Evolutionary conservation across 2,797 vertebrate genomes (phyloP).

Genomic region (Hoplostethus mediterraneus): DNA sequence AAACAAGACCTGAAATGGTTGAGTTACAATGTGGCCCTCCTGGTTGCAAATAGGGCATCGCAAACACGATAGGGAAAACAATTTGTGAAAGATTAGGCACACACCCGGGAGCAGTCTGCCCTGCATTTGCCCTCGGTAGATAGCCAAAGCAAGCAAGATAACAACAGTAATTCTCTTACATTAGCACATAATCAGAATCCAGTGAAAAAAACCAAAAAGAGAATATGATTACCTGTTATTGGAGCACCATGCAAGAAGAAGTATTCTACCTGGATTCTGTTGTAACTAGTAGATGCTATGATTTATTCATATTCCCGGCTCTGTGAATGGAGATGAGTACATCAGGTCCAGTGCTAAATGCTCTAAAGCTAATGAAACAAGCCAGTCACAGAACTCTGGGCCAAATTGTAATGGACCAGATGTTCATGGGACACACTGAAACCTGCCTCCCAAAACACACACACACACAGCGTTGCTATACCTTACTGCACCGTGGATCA

Average conservation of each 20-base stretch:
- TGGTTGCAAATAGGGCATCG: constrained; percentile 72
- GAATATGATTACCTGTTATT: constrained; percentile 59
- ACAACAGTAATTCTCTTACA: constrained; percentile 80
- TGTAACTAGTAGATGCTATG: constrained; percentile 29
- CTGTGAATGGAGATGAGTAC: constrained; percentile 75
- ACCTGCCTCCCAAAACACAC: constrained; percentile 35
- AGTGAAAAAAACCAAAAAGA: constrained; percentile 22
- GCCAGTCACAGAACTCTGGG: constrained; percentile 50
- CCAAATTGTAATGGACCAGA: constrained; percentile 79
- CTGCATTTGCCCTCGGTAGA: constrained; percentile 80
- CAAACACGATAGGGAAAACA: constrained; percentile 82
- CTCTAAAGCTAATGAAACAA: constrained; percentile 79
- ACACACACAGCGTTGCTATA: not conserved
- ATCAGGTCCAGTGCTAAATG: constrained; percentile 75
- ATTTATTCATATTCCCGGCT: constrained; percentile 52
- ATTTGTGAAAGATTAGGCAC: constrained; percentile 87
- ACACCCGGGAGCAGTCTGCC: constrained; percentile 82
- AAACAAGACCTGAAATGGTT: constrained; percentile 82
- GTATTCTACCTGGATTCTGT: constrained; percentile 24
- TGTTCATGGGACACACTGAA: constrained; percentile 56
- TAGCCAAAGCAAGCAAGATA: constrained; percentile 81
- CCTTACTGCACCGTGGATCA: constrained; percentile 58
- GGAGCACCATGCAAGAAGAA: constrained; percentile 19
- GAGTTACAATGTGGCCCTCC: constrained; percentile 73
- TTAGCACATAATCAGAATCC: constrained; percentile 81